phyloP scores from a whole-genome alignment of 2,888 invertebrate species.

The Cataglyphis altisquamis region DNA sequence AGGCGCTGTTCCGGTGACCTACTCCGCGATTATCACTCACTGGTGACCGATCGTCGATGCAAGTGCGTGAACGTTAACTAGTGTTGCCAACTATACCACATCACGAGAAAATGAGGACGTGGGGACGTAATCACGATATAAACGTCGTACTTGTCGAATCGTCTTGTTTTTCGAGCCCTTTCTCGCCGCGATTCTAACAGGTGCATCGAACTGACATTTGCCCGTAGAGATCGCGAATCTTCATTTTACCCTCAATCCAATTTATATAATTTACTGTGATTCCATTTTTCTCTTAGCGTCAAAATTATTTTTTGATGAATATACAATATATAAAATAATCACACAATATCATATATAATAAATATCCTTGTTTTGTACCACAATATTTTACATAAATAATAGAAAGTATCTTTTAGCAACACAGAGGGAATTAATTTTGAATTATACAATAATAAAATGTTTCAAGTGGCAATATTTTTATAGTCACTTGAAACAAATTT shows the following conservation, averaged over 20 bases:
- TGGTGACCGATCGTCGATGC: conserved; percentile 74
- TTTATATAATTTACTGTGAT: background rate
- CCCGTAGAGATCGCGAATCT: background rate
- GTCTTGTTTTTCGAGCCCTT: conserved; percentile 52
- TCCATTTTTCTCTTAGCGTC: conserved; percentile 3
- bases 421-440: background rate
- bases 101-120: conserved; percentile 68
- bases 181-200: conserved; percentile 26
- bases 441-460: background rate
- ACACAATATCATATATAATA: background rate
- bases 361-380: background rate
- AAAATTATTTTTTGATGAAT: background rate
- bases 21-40: conserved; percentile 84
- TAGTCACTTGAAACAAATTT: background rate
- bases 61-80: conserved; percentile 77
- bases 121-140: conserved; percentile 72
- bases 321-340: background rate
- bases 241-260: background rate
- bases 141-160: conserved; percentile 55
- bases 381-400: background rate
- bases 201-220: conserved; percentile 28
- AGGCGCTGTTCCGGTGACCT: conserved; percentile 86
- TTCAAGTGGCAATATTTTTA: background rate
- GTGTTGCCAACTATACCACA: conserved; percentile 72
- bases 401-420: background rate